Base-by-base conservation (phyloP, 1,140 invertebrate species). In the Oncopeltus fasciatus region DNA sequence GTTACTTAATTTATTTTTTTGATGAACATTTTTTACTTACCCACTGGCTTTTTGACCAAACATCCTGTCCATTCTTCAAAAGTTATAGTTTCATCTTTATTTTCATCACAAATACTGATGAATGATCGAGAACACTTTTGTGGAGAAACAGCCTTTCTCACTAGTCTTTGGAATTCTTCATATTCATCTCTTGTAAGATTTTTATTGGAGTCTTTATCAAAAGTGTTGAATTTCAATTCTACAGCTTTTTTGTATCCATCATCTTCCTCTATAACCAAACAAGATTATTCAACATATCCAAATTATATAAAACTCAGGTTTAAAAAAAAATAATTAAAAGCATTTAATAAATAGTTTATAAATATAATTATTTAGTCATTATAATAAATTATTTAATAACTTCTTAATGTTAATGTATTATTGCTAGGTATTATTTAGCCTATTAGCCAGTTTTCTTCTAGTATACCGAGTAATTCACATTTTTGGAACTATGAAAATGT, bases 71-170 rank as follows among this genome's bases (percentile, higher is more conserved):
- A 95, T 74, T 95, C 92, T 59, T 83, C 78, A 47, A 69, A 63
- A 4, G 86, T 82, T 33, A 94, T 83, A 63, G 79, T 81, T 18
- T 82, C 80, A 75, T 95, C 87, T 43, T 77, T 76, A 73, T 92
- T 83, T 33, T 83, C 75, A 74, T 95, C 92, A 74, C 92, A 95
- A 64, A 83, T 83, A 59, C 84, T 82, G 1, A 88, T 82, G 76
- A 95, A 95, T n/a, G 81, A 84, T 66, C 87, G 84, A 58, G 90
- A 89, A 74, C 92, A 95, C 63, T 86, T 81, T 72, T 86, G 86
- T 11, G 92, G 92, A 67, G 87, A 86, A 20, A 95, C 86, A 24
- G 87, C 83, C 74, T 90, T 89, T 70, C 86, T 88, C 1, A 93
- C 85, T 27, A 94, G 78, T 64, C 84, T 78, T 60, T 84, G 80